Conservation (phyloP, 1,140 invertebrate genomes). For the Drosophila paulistorum region DNA sequence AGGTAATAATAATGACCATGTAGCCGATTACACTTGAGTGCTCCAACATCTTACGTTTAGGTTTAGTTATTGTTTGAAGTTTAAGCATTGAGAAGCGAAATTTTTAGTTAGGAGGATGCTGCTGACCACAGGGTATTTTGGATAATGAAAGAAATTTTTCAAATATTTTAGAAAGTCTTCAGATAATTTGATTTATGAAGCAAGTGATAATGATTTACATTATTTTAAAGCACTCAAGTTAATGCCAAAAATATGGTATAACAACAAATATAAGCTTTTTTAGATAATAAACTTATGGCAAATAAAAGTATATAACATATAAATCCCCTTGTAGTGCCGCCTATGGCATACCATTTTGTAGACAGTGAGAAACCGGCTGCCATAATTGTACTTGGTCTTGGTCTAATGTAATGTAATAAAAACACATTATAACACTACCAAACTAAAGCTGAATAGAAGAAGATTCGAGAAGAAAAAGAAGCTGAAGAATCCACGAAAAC, state of each 20-base stretch:
- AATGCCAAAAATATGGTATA: neutral
- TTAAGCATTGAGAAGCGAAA: no score
- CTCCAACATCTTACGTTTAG: slow-evolving; percentile 22
- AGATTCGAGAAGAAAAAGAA: neutral
- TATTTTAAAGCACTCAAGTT: neutral
- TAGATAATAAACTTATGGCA: no score
- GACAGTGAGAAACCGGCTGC: slow-evolving; percentile 66
- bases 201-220: neutral
- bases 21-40: slow-evolving; percentile 76
- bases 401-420: slow-evolving; percentile 77
- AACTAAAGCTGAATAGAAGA: slow-evolving; percentile 38
- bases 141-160: neutral
- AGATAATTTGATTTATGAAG: no score
- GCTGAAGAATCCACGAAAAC: slow-evolving; percentile 18
- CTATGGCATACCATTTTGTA: neutral
- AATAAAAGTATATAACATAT: no score
- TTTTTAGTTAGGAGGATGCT: neutral
- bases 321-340: neutral
- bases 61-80: slow-evolving; percentile 47
- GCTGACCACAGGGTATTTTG: no score
- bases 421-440: slow-evolving; percentile 69
- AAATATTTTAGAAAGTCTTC: neutral
- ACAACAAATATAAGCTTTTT: neutral
- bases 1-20: slow-evolving; percentile 79
- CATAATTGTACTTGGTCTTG: slow-evolving; percentile 66